phyloP scores from a whole-genome alignment of 2,113 vertebrate species.

The Ammospiza caudacuta region DNA sequence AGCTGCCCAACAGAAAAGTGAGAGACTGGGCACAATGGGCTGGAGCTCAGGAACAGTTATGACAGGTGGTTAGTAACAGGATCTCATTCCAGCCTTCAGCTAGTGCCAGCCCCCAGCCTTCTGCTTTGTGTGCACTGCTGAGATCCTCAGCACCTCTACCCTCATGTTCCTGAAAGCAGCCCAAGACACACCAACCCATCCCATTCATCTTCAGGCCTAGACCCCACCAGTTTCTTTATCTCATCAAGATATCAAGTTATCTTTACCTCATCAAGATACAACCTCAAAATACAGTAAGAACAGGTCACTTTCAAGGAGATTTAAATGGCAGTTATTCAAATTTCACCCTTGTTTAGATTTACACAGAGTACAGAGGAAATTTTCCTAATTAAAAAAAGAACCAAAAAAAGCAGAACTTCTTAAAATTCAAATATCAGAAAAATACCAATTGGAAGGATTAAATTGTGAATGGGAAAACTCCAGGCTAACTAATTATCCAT shows the following conservation, averaged over 20 bases:
- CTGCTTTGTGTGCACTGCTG: neutral
- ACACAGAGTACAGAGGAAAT: neutral
- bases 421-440: neutral
- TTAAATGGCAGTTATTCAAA: neutral
- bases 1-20: neutral
- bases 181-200: neutral
- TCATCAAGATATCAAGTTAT: neutral
- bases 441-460: neutral
- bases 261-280: neutral
- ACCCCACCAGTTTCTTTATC: neutral
- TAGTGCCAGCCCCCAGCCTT: neutral
- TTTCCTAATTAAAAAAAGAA: neutral
- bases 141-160: neutral
- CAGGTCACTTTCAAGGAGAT: neutral
- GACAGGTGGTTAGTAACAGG: neutral
- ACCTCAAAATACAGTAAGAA: neutral
- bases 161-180: neutral
- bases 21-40: neutral
- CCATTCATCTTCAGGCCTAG: neutral
- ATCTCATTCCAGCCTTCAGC: neutral
- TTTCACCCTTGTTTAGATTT: neutral
- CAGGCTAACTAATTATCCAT: neutral
- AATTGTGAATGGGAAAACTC: neutral
- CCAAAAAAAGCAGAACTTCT: neutral
- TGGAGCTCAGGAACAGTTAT: neutral